A percentile compares a stretch with the other conserved stretches of the same genome.
phyloP scores from a whole-genome alignment of 2,797 vertebrate species.

The Echiichthys vipera region DNA sequence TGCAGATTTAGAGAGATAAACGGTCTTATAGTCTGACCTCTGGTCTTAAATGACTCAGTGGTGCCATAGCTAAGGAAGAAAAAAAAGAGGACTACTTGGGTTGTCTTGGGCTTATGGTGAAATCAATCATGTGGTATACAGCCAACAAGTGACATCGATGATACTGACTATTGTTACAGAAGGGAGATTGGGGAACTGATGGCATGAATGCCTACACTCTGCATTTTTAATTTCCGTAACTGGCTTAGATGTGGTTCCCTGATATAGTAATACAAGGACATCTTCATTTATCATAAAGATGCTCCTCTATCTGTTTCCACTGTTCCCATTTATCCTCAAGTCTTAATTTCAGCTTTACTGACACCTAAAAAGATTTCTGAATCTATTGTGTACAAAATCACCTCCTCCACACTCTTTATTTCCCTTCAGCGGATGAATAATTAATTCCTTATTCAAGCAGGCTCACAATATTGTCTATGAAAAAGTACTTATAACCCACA shows the following conservation, averaged over 20 bases:
- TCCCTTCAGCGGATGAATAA: constrained; percentile 75
- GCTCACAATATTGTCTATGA: constrained; percentile 73
- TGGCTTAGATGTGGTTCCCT: constrained; percentile 37
- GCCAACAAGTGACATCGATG: constrained; percentile 51
- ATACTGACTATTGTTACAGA: constrained; percentile 45
- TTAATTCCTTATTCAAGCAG: constrained; percentile 76
- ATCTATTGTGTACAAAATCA: constrained; percentile 69
- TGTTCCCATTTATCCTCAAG: constrained; percentile 45
- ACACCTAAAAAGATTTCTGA: constrained; percentile 64
- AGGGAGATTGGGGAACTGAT: constrained; percentile 25
- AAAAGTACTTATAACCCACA: constrained; percentile 70
- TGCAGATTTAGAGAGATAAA: constrained; percentile 23
- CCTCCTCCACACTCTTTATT: constrained; percentile 64
- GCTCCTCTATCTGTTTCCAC: constrained; percentile 41
- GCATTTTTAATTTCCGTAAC: constrained; percentile 62
- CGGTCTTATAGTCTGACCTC: constrained; percentile 3
- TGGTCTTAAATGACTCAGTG: constrained; percentile 9
- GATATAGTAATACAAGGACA: constrained; percentile 31
- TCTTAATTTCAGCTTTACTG: constrained; percentile 63
- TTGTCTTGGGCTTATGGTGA: background rate
- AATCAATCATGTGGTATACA: constrained; percentile 45
- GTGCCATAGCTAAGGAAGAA: constrained; percentile 4
- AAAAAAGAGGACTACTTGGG: background rate
- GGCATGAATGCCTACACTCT: constrained; percentile 23
- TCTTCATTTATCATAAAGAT: constrained; percentile 58